Conservation (phyloP, 2,888 invertebrate genomes). For the Ethmia dodecea region DNA sequence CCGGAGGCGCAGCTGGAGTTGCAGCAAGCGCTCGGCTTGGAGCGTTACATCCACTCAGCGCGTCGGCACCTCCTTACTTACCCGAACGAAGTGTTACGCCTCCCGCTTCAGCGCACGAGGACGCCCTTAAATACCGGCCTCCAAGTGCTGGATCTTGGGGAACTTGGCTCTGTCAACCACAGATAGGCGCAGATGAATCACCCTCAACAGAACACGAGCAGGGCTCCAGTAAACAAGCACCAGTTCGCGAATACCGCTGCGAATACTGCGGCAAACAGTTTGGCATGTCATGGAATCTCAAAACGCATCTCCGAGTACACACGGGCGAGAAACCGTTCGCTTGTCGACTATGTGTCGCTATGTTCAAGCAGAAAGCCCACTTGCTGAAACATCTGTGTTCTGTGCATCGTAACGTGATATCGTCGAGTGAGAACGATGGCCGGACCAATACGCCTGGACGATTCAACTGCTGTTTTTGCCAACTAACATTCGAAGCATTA, state of each 20-base stretch:
- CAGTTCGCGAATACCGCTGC: conserved; percentile 91
- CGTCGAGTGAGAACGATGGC: conserved; percentile 86
- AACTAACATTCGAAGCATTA: conserved; percentile 89
- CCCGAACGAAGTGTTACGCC: conserved; percentile 80
- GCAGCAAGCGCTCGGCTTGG: conserved; percentile 73
- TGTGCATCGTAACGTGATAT: conserved; percentile 92
- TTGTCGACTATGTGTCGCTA: conserved; percentile 91
- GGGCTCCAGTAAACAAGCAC: conserved; percentile 77
- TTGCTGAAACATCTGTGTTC: conserved; percentile 92
- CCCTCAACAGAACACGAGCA: conserved; percentile 71
- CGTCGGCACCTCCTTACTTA: conserved; percentile 85
- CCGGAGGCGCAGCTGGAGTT: conserved; percentile 77
- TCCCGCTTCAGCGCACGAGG: conserved; percentile 76
- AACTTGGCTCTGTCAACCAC: conserved; percentile 82
- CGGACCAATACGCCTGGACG: conserved; percentile 79
- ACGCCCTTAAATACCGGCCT: conserved; percentile 79
- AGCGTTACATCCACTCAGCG: conserved; percentile 80
- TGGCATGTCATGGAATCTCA: conserved; percentile 95
- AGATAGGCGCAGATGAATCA: conserved; percentile 74
- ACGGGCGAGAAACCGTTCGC: conserved; percentile 94
- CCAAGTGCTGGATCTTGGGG: conserved; percentile 86
- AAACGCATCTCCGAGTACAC: conserved; percentile 91
- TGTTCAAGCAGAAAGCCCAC: conserved; percentile 95
- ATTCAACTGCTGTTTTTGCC: conserved; percentile 93
- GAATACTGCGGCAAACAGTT: conserved; percentile 94